Evolutionary conservation across 1,140 invertebrate species (phyloP).

Genomic region (Nomia melanderi): DNA sequence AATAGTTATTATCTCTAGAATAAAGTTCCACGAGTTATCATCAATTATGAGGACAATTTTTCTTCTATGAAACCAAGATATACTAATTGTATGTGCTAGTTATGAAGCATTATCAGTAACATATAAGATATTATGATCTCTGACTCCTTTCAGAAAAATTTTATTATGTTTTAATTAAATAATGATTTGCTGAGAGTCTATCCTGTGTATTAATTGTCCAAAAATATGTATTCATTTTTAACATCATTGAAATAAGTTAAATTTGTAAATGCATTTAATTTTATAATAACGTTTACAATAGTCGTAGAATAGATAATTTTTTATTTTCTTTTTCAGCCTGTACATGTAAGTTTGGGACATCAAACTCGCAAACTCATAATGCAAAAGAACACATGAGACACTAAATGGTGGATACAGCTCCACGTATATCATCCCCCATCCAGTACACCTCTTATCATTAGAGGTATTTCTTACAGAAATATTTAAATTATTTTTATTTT

Average conservation of each 20-base stretch:
- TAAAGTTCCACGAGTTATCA: constrained; percentile 37
- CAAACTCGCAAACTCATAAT: constrained; percentile 30
- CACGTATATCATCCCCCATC: constrained; percentile 24
- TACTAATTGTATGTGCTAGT: constrained; percentile 4
- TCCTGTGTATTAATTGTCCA: too few relatives aligned
- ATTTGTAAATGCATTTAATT: constrained; percentile 16
- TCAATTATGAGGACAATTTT: not conserved
- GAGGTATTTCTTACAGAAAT: constrained; percentile 33
- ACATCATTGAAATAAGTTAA: not conserved
- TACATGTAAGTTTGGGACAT: constrained; percentile 37
- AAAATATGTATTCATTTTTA: too few relatives aligned
- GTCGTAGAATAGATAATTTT: constrained; percentile 44
- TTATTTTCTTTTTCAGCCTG: constrained; percentile 48
- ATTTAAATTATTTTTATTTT: constrained; percentile 26
- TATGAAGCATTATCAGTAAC: not conserved
- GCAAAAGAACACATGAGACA: constrained; percentile 22
- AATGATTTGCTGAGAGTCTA: not conserved
- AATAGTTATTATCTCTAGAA: constrained; percentile 53
- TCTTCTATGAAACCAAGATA: not conserved
- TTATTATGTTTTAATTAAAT: not conserved
- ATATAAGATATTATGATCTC: not conserved
- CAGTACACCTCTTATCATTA: constrained; percentile 34
- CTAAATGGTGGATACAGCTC: constrained; percentile 31
- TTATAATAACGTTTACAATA: constrained; percentile 11
- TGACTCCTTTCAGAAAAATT: not conserved